These are phyloP conservation scores for Romanogobio albipinnatus DNA, from an alignment of 2,113 vertebrate genomes.

Conservation along the genomic window DNA sequence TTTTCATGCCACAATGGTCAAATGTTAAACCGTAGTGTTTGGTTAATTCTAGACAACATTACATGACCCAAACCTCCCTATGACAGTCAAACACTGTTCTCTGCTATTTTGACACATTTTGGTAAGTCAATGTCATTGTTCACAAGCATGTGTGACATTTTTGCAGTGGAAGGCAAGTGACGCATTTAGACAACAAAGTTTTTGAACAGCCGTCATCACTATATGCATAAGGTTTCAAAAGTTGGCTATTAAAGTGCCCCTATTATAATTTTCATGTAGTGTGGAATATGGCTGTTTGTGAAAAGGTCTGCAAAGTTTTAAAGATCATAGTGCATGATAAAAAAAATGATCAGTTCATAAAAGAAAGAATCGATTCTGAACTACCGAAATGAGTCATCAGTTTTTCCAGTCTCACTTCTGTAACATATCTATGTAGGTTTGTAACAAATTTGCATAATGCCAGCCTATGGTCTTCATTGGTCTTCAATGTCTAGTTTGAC, in stretches of 20 bases:
- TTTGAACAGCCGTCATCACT: not conserved
- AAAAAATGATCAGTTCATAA: too few species aligned
- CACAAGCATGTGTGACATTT: constrained; percentile 1
- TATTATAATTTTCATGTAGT: too few species aligned
- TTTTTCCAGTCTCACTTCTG: too few species aligned
- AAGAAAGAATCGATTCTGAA: too few species aligned
- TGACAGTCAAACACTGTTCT: constrained; percentile 15
- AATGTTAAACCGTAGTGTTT: constrained; percentile 7
- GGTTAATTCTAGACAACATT: not conserved
- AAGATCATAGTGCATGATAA: too few species aligned
- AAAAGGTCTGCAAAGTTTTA: too few species aligned
- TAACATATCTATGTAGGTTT: too few species aligned
- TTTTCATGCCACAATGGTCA: not conserved
- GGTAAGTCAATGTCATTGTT: not conserved
- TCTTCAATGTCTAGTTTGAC: too few species aligned
- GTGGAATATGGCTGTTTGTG: too few species aligned
- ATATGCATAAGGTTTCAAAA: not conserved
- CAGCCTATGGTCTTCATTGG: too few species aligned
- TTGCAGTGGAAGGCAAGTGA: not conserved
- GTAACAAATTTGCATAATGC: too few species aligned
- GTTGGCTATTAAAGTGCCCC: not conserved
- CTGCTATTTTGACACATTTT: constrained; percentile 28
- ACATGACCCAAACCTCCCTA: not conserved
- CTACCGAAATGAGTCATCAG: too few species aligned
- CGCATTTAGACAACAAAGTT: not conserved